Evolutionary conservation across 2,888 invertebrate species (phyloP).

Genomic region (Thera britannica): DNA sequence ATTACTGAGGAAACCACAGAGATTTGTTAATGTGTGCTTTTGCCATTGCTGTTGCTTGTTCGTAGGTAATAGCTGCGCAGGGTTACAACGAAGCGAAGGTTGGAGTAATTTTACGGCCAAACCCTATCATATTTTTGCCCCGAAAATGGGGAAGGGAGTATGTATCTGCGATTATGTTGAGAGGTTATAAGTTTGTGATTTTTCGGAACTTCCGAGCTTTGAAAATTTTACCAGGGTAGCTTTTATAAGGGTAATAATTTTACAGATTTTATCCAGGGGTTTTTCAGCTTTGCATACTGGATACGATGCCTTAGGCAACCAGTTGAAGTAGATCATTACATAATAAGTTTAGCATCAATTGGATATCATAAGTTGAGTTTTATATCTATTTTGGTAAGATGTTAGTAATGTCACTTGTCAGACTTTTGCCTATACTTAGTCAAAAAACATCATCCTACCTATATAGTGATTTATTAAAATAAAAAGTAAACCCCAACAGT

Average conservation of each 20-base stretch:
- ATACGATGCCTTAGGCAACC: background rate
- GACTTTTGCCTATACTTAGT: too few relatives aligned
- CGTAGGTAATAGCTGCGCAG: background rate
- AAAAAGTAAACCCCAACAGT: too few relatives aligned
- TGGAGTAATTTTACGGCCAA: slow-evolving; percentile 59
- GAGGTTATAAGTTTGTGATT: slow-evolving; percentile 40
- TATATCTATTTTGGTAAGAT: background rate
- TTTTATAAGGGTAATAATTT: slow-evolving; percentile 11
- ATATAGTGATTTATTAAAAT: too few relatives aligned
- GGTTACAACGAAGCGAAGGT: slow-evolving; percentile 43
- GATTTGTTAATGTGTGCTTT: too few relatives aligned
- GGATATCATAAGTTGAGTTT: background rate
- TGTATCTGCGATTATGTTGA: slow-evolving; percentile 48
- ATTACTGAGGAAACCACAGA: too few relatives aligned
- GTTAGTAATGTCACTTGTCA: too few relatives aligned
- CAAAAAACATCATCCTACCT: too few relatives aligned
- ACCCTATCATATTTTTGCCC: slow-evolving; percentile 58
- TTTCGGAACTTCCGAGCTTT: slow-evolving; percentile 17
- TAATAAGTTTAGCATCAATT: background rate
- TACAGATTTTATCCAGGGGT: slow-evolving; percentile 4
- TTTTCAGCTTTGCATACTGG: background rate
- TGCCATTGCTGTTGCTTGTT: too few relatives aligned
- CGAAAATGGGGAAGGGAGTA: slow-evolving; percentile 40
- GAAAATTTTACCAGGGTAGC: slow-evolving; percentile 15
- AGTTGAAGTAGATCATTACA: background rate